phyloP scores from a whole-genome alignment of 1,140 invertebrate species.

The Daktulosphaira vitifoliae region DNA sequence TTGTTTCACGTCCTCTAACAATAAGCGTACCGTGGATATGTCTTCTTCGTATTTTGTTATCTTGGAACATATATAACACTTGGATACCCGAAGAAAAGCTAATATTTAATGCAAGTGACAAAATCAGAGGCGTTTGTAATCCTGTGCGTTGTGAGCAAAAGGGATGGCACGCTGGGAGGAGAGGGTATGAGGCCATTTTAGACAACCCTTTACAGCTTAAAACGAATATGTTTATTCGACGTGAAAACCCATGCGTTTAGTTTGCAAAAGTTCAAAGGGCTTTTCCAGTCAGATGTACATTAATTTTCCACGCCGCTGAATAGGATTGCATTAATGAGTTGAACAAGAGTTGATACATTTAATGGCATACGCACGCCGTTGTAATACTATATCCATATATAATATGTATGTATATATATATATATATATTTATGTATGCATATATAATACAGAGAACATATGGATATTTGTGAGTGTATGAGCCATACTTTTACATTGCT shows the following conservation, averaged over 20 bases:
- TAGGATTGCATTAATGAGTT: slow-evolving; percentile 33
- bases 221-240: slow-evolving; percentile 33
- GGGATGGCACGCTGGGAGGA: neutral
- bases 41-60: too few relatives aligned
- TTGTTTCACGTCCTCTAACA: too few relatives aligned
- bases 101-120: slow-evolving; percentile 31
- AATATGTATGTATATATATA: neutral
- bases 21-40: too few relatives aligned
- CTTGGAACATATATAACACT: too few relatives aligned
- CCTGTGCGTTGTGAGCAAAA: neutral
- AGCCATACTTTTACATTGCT: too few relatives aligned
- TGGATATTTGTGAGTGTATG: too few relatives aligned
- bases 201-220: slow-evolving; percentile 31
- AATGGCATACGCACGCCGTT: slow-evolving; percentile 16
- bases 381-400: slow-evolving; percentile 3
- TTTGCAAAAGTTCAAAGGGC: slow-evolving; percentile 33
- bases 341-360: slow-evolving; percentile 33
- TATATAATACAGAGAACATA: too few relatives aligned
- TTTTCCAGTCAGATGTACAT: slow-evolving; percentile 33
- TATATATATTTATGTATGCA: too few relatives aligned
- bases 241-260: slow-evolving; percentile 32
- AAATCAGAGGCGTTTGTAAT: slow-evolving; percentile 31
- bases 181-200: slow-evolving; percentile 14
- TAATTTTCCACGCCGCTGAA: slow-evolving; percentile 33
- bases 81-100: slow-evolving; percentile 15